Evolutionary conservation across 1,140 invertebrate species (phyloP).

Genomic region (Teleogryllus occipitalis): DNA sequence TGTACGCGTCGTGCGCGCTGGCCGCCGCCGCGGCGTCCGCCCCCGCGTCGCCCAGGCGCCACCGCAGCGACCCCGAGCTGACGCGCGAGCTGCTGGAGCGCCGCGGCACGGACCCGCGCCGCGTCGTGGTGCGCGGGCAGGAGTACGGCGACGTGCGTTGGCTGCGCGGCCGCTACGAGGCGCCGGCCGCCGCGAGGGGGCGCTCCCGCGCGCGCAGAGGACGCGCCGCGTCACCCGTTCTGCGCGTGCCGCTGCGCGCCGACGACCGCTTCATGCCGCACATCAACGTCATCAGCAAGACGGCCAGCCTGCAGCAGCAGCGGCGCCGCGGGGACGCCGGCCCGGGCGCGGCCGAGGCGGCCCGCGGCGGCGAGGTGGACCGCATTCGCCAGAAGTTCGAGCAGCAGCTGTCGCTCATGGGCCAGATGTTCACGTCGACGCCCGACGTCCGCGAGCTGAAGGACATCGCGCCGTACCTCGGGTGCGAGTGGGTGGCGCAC

Average conservation of each 20-base stretch:
- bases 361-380: conserved; percentile 52
- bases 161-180: conserved; percentile 51
- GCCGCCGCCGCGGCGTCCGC: background rate
- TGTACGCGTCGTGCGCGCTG: conserved; percentile 12
- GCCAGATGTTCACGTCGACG: conserved; percentile 71
- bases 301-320: conserved; percentile 52
- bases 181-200: conserved; percentile 37
- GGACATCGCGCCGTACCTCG: conserved; percentile 66
- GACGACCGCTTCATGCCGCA: conserved; percentile 73
- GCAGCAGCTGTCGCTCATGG: conserved; percentile 53
- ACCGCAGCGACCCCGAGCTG: conserved; percentile 68
- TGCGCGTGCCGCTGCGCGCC: conserved; percentile 49
- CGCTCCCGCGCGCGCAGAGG: conserved; percentile 36
- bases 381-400: conserved; percentile 58
- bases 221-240: conserved; percentile 48
- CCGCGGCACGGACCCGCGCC: conserved; percentile 36
- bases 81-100: conserved; percentile 46
- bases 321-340: conserved; percentile 24
- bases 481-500: conserved; percentile 68
- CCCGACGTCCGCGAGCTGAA: conserved; percentile 67
- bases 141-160: conserved; percentile 53
- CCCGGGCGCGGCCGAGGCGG: conserved; percentile 34
- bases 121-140: conserved; percentile 39
- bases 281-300: conserved; percentile 79
- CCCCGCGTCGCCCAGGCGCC: conserved; percentile 33